Evolutionary conservation across 2,113 vertebrate genomes (phyloP).

Genomic region (Platichthys flesus): DNA sequence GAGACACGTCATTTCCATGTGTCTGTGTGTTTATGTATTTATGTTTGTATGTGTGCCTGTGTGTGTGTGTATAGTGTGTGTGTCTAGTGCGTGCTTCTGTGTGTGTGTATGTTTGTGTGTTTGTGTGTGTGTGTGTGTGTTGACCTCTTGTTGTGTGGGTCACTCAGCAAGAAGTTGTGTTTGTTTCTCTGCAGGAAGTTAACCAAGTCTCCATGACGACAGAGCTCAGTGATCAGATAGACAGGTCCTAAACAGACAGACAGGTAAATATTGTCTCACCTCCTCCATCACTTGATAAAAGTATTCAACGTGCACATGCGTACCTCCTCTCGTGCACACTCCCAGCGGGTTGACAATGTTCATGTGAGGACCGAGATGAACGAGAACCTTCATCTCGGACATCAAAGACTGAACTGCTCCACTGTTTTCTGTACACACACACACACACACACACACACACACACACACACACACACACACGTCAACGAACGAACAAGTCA

Average conservation of each 20-base stretch:
- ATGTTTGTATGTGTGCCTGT: too few species aligned
- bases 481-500: neutral
- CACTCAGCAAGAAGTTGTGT: constrained; percentile 81
- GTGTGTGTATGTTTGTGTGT: neutral
- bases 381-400: constrained; percentile 81
- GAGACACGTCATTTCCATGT: neutral
- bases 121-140: neutral
- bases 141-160: constrained; percentile 59
- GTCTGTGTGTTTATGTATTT: constrained; percentile 12
- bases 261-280: neutral
- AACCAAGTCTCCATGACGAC: constrained; percentile 92
- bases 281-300: neutral
- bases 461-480: too few species aligned
- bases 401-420: constrained; percentile 68
- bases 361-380: constrained; percentile 78
- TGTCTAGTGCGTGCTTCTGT: too few species aligned
- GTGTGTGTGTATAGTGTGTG: too few species aligned
- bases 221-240: constrained; percentile 95
- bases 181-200: constrained; percentile 92
- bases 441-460: neutral
- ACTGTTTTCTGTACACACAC: constrained; percentile 60
- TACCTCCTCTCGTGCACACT: constrained; percentile 76
- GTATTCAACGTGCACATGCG: neutral
- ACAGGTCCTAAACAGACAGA: constrained; percentile 85
- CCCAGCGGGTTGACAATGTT: constrained; percentile 83